Evolutionary conservation across 2,888 invertebrate species (phyloP).

Genomic region (Hydropsyche betteni): DNA sequence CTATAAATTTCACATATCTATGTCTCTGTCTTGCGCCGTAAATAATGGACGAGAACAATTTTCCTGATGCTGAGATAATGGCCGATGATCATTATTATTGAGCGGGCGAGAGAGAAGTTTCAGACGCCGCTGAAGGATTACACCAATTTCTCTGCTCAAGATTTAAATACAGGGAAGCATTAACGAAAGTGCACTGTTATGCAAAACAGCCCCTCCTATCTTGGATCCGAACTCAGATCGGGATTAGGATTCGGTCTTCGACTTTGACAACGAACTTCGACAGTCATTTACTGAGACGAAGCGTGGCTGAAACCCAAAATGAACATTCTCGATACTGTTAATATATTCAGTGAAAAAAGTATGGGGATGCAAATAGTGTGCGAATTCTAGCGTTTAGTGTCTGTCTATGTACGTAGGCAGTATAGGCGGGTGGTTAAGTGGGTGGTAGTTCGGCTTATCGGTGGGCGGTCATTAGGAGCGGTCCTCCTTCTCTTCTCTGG

Average conservation of each 20-base stretch:
- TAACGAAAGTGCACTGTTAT: no score
- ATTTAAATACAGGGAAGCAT: not conserved
- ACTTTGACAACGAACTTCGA: no score
- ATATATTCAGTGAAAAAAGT: no score
- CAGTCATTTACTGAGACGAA: no score
- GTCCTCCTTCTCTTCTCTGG: not conserved
- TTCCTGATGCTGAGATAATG: slow-evolving; percentile 27
- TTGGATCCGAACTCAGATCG: no score
- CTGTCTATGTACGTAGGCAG: not conserved
- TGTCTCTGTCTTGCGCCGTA: not conserved
- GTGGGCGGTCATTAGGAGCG: slow-evolving; percentile 38
- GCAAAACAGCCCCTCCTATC: no score
- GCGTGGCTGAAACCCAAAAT: no score
- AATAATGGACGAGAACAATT: slow-evolving; percentile 31
- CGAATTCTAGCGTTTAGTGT: no score
- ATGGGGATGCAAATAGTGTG: no score
- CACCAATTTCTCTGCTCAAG: not conserved
- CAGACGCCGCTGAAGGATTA: slow-evolving; percentile 14
- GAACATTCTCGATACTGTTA: no score
- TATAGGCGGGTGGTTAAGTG: not conserved
- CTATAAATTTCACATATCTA: not conserved
- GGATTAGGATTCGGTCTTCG: no score
- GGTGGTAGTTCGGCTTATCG: slow-evolving; percentile 39
- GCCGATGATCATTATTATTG: slow-evolving; percentile 34
- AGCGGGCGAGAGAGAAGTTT: slow-evolving; percentile 2